Evolutionary conservation across 2,888 invertebrate species (phyloP).

Genomic region (Drosophila suboccidentalis): DNA sequence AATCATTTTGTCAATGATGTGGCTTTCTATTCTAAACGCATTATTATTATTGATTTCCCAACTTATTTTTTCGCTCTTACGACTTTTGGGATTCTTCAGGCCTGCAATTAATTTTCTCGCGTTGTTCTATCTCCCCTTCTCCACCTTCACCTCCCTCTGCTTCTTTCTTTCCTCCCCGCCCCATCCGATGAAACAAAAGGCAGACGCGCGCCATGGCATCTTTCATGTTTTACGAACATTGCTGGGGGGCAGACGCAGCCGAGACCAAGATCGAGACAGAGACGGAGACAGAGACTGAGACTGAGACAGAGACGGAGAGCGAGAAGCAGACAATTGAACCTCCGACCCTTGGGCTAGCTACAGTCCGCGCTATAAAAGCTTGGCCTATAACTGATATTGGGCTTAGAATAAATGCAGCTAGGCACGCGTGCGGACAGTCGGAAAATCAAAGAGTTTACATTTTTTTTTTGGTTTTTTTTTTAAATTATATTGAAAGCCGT

Average conservation of each 20-base stretch:
- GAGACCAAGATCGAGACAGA: slow-evolving; percentile 1
- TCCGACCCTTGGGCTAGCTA: slow-evolving; percentile 3
- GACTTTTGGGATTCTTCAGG: slow-evolving; percentile 41
- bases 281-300: neutral
- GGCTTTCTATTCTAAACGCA: slow-evolving; percentile 65
- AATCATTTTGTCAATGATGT: slow-evolving; percentile 79
- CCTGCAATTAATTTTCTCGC: slow-evolving; percentile 76
- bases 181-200: slow-evolving; percentile 36
- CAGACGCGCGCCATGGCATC: slow-evolving; percentile 56
- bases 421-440: slow-evolving; percentile 47
- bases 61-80: slow-evolving; percentile 66
- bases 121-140: slow-evolving; percentile 12
- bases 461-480: slow-evolving; percentile 31
- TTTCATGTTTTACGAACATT: slow-evolving; percentile 46
- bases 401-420: slow-evolving; percentile 73
- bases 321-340: slow-evolving; percentile 24
- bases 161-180: neutral
- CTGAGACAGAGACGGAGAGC: neutral
- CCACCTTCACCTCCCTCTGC: neutral
- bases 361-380: slow-evolving; percentile 69
- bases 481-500: neutral
- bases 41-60: slow-evolving; percentile 80
- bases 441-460: slow-evolving; percentile 5
- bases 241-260: slow-evolving; percentile 50
- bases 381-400: slow-evolving; percentile 51